These are phyloP conservation scores for Dasypus novemcinctus DNA, from an alignment of 2,113 vertebrate species.

Conservation along the genomic window DNA sequence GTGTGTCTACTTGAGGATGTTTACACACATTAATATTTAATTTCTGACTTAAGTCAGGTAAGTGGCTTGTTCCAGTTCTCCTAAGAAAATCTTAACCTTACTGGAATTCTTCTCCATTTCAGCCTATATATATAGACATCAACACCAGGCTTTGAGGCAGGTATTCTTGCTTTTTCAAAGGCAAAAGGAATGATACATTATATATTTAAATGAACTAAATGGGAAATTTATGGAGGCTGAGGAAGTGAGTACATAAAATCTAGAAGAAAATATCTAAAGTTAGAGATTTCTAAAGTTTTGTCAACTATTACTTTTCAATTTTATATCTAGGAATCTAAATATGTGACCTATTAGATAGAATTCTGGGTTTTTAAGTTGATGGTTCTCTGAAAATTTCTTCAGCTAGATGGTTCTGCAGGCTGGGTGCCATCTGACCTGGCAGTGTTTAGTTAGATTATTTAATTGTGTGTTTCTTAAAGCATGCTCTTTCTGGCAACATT, in stretches of 20 bases:
- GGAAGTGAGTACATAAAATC: not conserved
- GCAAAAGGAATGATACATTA: not conserved
- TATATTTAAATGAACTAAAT: not conserved
- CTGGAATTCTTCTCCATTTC: conserved; percentile 13
- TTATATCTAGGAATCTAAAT: conserved; percentile 11
- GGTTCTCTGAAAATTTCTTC: conserved; percentile 57
- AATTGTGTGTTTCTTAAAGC: conserved; percentile 71
- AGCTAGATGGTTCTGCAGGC: conserved; percentile 74
- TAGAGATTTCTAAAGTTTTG: not conserved
- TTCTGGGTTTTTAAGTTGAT: conserved; percentile 72
- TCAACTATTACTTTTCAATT: conserved; percentile 3
- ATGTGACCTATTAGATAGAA: conserved; percentile 43
- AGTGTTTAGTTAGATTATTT: conserved; percentile 68
- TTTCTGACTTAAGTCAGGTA: not conserved
- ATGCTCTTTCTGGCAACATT: conserved; percentile 65
- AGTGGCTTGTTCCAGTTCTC: not conserved
- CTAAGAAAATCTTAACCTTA: not conserved
- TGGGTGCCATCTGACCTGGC: conserved; percentile 62
- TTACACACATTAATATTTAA: not conserved
- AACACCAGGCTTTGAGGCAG: not conserved
- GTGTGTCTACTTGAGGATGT: not conserved
- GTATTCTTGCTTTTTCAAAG: not conserved
- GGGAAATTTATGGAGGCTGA: not conserved
- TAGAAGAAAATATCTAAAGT: not conserved
- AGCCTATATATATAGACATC: not conserved